Conservation (phyloP, 2,797 vertebrate genomes). For the Crax fasciolata region DNA sequence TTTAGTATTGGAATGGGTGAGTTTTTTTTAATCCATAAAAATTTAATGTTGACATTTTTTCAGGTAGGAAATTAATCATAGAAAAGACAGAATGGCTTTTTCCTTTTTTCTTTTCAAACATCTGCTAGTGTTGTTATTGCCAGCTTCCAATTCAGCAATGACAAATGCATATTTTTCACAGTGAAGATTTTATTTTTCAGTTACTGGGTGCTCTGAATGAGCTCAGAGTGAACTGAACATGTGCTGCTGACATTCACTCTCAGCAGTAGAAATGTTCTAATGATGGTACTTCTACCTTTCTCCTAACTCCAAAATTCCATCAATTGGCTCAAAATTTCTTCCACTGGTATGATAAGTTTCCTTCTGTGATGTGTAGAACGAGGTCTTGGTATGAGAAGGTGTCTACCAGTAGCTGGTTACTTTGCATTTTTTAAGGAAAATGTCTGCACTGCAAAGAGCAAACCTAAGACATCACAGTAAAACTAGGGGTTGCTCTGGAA, state of each 20-base stretch:
- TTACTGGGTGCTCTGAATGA: not conserved
- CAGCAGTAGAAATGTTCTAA: not conserved
- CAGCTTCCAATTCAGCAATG: constrained; percentile 15
- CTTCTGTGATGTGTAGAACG: not conserved
- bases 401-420: fast-evolving
- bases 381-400: not conserved
- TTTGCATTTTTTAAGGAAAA: not conserved
- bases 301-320: not conserved
- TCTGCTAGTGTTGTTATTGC: constrained; percentile 23
- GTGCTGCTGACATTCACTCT: not conserved
- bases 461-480: not conserved
- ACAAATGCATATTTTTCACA: not conserved
- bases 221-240: not conserved
- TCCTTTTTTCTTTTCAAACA: not conserved
- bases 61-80: constrained; percentile 19
- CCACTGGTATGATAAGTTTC: not conserved
- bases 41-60: constrained; percentile 8
- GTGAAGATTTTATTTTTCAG: constrained; percentile 11
- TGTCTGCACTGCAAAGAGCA: not conserved
- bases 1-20: not conserved
- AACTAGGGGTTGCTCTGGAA: not conserved
- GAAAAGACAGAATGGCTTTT: not conserved
- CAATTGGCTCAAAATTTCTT: not conserved
- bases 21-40: constrained; percentile 14
- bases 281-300: not conserved